Conservation (phyloP, 2,888 invertebrate species). For the Volucella inanis region DNA sequence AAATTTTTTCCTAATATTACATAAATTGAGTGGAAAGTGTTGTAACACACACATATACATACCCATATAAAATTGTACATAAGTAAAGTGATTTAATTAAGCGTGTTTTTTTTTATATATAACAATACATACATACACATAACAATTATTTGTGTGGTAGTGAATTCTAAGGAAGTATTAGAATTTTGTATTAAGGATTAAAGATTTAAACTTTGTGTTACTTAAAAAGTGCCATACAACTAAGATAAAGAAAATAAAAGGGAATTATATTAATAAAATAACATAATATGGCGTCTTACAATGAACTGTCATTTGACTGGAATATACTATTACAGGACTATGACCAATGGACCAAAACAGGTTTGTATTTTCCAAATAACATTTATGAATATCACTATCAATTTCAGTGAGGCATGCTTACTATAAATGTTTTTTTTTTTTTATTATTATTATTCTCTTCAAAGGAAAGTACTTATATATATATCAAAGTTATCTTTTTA, state of each 20-base stretch:
- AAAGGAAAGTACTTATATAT: too few species aligned
- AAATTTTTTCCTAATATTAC: conserved; percentile 1
- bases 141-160: conserved; percentile 28
- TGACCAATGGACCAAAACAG: conserved; percentile 77
- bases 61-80: neutral
- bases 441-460: neutral
- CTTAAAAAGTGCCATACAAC: conserved; percentile 55
- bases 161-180: conserved; percentile 15
- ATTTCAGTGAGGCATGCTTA: neutral
- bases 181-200: conserved; percentile 9
- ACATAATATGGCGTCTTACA: conserved; percentile 76
- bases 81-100: neutral
- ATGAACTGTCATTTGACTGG: conserved; percentile 78
- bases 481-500: too few species aligned
- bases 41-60: neutral
- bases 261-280: conserved; percentile 43
- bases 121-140: neutral
- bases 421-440: neutral
- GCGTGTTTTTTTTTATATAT: neutral
- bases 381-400: conserved; percentile 7
- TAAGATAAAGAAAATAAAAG: neutral
- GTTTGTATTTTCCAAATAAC: conserved; percentile 70
- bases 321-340: conserved; percentile 76
- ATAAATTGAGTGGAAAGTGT: conserved; percentile 23
- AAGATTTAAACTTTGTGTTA: neutral